Evolutionary conservation across 2,888 invertebrate genomes (phyloP).

Genomic region (Hyalella azteca): DNA sequence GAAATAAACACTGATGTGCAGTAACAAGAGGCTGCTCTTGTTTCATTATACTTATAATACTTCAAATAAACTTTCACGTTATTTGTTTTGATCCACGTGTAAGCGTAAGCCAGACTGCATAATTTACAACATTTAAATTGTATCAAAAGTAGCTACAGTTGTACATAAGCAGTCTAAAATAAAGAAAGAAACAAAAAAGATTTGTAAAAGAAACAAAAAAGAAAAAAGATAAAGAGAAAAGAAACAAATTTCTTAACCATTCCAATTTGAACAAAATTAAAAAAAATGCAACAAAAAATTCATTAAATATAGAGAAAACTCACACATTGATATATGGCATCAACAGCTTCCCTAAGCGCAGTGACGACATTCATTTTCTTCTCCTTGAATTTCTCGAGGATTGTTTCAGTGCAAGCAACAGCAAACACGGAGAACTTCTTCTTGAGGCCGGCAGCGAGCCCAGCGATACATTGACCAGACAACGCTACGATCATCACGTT

Average conservation of each 20-base stretch:
- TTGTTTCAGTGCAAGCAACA: constrained; percentile 74
- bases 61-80: too few relatives aligned
- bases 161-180: too few relatives aligned
- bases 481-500: constrained; percentile 92
- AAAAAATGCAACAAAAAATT: background rate
- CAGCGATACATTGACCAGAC: constrained; percentile 81
- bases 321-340: constrained; percentile 82
- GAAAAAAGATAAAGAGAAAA: too few relatives aligned
- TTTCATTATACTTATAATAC: too few relatives aligned
- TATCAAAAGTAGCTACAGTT: too few relatives aligned
- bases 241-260: background rate
- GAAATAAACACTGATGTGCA: background rate
- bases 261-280: background rate
- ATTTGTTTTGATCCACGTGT: too few relatives aligned
- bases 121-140: too few relatives aligned
- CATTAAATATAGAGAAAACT: too few relatives aligned
- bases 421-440: constrained; percentile 87
- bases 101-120: too few relatives aligned
- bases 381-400: constrained; percentile 96
- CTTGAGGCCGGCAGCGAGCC: constrained; percentile 83
- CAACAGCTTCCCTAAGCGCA: constrained; percentile 86
- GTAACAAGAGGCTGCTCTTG: background rate
- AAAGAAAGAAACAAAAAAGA: too few relatives aligned
- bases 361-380: constrained; percentile 90
- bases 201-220: too few relatives aligned